Evolutionary conservation across 2,113 vertebrate species (phyloP).

Genomic region (Spilogale gracilis): DNA sequence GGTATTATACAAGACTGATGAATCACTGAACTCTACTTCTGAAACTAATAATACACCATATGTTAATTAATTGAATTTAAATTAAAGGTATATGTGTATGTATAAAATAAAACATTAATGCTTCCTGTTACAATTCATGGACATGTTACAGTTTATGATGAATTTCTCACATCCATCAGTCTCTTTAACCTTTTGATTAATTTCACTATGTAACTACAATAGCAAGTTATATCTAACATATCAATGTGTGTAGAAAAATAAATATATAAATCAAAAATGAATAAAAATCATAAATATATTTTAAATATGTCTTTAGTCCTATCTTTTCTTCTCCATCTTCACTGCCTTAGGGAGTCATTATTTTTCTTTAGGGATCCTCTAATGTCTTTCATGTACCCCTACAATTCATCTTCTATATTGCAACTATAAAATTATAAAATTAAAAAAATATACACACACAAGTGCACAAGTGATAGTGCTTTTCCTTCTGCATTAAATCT

Average conservation of each 20-base stretch:
- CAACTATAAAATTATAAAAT: not conserved
- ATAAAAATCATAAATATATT: constrained; percentile 4
- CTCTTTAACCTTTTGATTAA: constrained; percentile 56
- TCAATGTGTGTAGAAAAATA: constrained; percentile 31
- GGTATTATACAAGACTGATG: too few species aligned
- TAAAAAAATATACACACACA: not conserved
- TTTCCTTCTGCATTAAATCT: not conserved
- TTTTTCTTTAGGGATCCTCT: not conserved
- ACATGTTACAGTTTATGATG: constrained; percentile 46
- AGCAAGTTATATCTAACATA: constrained; percentile 59
- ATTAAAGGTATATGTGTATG: constrained; percentile 47
- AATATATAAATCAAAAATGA: constrained; percentile 52
- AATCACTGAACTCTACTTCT: too few species aligned
- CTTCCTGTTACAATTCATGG: constrained; percentile 59
- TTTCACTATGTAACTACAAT: constrained; percentile 10
- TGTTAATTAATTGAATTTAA: too few species aligned
- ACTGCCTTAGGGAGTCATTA: not conserved
- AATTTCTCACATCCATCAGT: constrained; percentile 61
- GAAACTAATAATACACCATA: too few species aligned
- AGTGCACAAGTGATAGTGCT: not conserved
- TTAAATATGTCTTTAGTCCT: not conserved
- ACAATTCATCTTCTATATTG: not conserved
- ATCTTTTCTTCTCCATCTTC: not conserved
- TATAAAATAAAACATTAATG: constrained; percentile 69
- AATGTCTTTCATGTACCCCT: not conserved